Base-by-base conservation (phyloP, 2,888 invertebrate species). In the Macroteleia sp. region DNA sequence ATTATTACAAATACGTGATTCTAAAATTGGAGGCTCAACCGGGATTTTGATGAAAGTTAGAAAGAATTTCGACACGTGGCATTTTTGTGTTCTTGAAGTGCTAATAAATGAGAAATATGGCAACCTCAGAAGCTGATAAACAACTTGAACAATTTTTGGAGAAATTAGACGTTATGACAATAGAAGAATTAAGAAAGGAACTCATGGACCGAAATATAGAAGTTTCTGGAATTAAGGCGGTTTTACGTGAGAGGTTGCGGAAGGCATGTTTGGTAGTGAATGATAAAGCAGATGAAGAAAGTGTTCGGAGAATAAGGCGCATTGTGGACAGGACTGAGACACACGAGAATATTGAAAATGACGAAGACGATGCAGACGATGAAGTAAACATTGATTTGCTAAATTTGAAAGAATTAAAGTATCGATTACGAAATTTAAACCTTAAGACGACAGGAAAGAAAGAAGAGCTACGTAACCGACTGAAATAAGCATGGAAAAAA, bases 11-110 rank as follows among this genome's bases (percentile, higher is more conserved):
- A n/a, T n/a, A n/a, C n/a, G n/a, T 6, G 25, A 25, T 25, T 6
- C 16, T 20, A 42, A 10, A 46, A 46, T 46, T 46, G 22, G 44
- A 25, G 44, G 44, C 44, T 46, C 14, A 46, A 46, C 44, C 44
- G 44, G 44, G 25, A 46, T 46, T 46, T 41, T 10, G 19, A n/a
- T 17, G 9, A 16, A n/a, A n/a, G n/a, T n/a, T n/a, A n/a, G n/a
- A n/a, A n/a, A n/a, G n/a, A 41, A 41, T 32, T 10, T 16, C 36
- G 3, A 16, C 39, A 39, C 42, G 42, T 42, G 42, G 42, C n/a
- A 8, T n/a, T 36, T 36, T 14, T 9, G 20, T 25, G 25, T 25
- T 25, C 25, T 25, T 25, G 25, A 32, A 32, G 32, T 32, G n/a
- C 2, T 10, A 32, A 32, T 32, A 32, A 4, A 32, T 10, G 2